Evolutionary conservation across 2,797 vertebrate genomes (phyloP), one percentile per base, ranked within the genome.

Genomic region (Poecilia velifera): DNA sequence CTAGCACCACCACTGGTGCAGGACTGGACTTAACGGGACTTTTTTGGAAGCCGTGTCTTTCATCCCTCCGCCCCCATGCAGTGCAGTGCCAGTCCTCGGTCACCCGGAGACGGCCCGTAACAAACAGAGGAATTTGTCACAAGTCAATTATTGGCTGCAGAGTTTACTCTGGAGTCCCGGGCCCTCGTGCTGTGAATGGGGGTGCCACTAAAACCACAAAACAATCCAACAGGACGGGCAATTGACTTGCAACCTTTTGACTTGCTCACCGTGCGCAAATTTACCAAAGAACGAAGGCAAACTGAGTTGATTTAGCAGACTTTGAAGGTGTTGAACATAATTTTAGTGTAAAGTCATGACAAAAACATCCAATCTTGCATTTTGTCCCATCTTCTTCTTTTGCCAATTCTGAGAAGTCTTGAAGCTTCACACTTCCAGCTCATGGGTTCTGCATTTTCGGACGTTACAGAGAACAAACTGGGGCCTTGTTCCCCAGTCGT

Each of bases 101-200:
- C 91, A 86, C 95, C 92, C 81, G 83, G 95, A 90, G 91, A 96
- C 94, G 31, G 80, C 73, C 78, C 72, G 2, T 87, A 81, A 96
- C 95, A 96, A 95, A 94, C 89, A 76, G 87, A 94, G 91, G 93
- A 88, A 96, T 96, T 94, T 84, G 85, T 86, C 88, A 90, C 92
- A 89, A 95, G 95, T 95, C 94, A 95, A 95, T 95, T 94, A 94
- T 93, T 90, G 73, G 86, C 90, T 72, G 86, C 78, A 16, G 84
- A 84, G 89, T 94, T 92, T 90, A 82, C 88, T 91, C 85, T 84
- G 90, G 72, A 83, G 86, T 87, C 88, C 75, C 39, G 86, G 66
- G 88, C 82, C 89, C 87, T 89, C 79, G 82, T 82, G 92, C 87
- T 84, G 84, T 91, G 88, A 92, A 88, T 84, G 88, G 87, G 77